Evolutionary conservation across 2,888 invertebrate genomes (phyloP).

Genomic region (Tachina grossa): DNA sequence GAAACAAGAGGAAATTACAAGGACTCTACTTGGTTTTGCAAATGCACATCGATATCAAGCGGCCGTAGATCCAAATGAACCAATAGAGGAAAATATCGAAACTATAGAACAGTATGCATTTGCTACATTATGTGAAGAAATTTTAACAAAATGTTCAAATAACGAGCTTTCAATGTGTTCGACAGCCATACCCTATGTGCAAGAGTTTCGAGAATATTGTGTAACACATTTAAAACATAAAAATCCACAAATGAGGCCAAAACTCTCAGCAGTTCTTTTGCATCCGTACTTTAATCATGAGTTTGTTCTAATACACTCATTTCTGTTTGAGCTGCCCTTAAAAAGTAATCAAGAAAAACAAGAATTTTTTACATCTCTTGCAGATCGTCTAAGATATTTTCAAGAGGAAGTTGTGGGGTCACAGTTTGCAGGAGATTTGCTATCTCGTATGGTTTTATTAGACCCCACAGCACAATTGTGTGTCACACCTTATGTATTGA

Average conservation of each 20-base stretch:
- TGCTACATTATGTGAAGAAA: slow-evolving; percentile 89
- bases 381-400: slow-evolving; percentile 87
- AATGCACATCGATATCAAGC: slow-evolving; percentile 88
- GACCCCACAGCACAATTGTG: slow-evolving; percentile 89
- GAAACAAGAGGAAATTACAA: slow-evolving; percentile 86
- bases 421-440: slow-evolving; percentile 89
- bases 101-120: slow-evolving; percentile 90
- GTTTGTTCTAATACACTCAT: slow-evolving; percentile 92
- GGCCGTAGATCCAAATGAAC: slow-evolving; percentile 85
- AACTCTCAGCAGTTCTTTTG: slow-evolving; percentile 86
- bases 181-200: slow-evolving; percentile 87
- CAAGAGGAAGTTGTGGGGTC: slow-evolving; percentile 92
- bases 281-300: slow-evolving; percentile 93
- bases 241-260: slow-evolving; percentile 87
- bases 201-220: slow-evolving; percentile 88
- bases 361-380: slow-evolving; percentile 89
- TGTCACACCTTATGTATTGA: slow-evolving; percentile 81
- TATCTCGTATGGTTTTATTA: slow-evolving; percentile 93
- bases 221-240: slow-evolving; percentile 87
- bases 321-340: slow-evolving; percentile 91
- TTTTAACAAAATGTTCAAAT: slow-evolving; percentile 82
- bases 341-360: slow-evolving; percentile 90
- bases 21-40: slow-evolving; percentile 87
- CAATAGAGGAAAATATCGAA: slow-evolving; percentile 83
- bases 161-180: slow-evolving; percentile 71